Base-by-base conservation (phyloP, 2,797 vertebrate genomes). In the Sebastiscus albofasciatus region DNA sequence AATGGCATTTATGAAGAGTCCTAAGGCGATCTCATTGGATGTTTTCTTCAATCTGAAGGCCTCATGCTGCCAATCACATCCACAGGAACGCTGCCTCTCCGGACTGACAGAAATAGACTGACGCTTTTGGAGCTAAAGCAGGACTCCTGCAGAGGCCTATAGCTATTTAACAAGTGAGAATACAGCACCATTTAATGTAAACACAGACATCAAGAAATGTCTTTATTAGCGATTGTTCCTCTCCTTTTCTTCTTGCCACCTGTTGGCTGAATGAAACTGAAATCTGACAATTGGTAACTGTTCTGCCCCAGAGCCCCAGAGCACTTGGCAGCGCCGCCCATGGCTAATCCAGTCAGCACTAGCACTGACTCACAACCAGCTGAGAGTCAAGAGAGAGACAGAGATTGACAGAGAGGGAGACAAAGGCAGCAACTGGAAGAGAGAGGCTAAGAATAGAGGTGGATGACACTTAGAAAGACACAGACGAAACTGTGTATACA, bases 291-390 rank as follows among this genome's bases (percentile, higher is more conserved):
- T 80, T 82, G 87, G 75, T 80, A 88, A 92, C 76, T 69, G 88
- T 91, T 91, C 86, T 88, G 84, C 85, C 85, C 81, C 81, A 61
- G 56, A 90, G 82, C 79, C 75, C 68, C 76, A 42, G 78, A 89
- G 79, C 86, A 76, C 79, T 90, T 89, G 85, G 87, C 90, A 86
- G 75, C 88, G 86, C 60, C 52, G 81, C 88, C 83, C 69, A 56
- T 84, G 64, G 89, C 90, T 94, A 91, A 94, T 92, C 92, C 92
- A 87, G 85, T 72, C 33, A 75, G 86, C 75, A 79, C 82, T 72
- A 76, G 74, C 70, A 72, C 80, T 75, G 89, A 92, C 87, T 93
- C 82, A 84, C 83, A 84, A 86, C 81, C 64, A 80, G 83, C 79
- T 77, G 81, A 87, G 75, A 92, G 82, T 89, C 72, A 65, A 24